Base-by-base conservation (phyloP, 2,888 invertebrate genomes). In the Esperia sulphurella region DNA sequence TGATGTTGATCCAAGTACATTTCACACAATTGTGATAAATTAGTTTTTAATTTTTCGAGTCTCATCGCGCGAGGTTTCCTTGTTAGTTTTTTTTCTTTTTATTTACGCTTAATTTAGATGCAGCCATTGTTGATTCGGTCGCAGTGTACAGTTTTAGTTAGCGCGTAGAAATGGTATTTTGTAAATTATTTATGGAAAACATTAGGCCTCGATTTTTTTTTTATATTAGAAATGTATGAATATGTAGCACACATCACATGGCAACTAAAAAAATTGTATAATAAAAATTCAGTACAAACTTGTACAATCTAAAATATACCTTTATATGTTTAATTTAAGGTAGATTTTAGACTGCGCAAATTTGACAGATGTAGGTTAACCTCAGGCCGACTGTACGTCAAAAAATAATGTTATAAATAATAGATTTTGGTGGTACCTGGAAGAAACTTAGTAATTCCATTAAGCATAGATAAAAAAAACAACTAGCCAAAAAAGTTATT, bases 181-280 rank as follows among this genome's bases (percentile, higher is more conserved):
- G 61, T 61, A 60, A 59, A 61, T 60, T 56, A 55, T 55, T 57
- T 59, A 51, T 47, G 46, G 51, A 45, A 46, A 57, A 58, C 47
- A 56, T 54, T 58, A 57, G 61, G 59, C 61, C 58, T 57, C 54
- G 53, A 43, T 48, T 54, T 54, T 55, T 57, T 53, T 31, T 31
- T 9, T 31, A 31, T 51, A 53, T 38, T 14, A 46, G 42, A 49
- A 41, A 54, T 61, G 58, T 58, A 52, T 61, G 59, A 61, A 61
- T 64, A 59, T 59, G 52, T 54, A 54, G 59, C 60, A 57, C 59
- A 52, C 63, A 63, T 63, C 61, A 63, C 59, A 61, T 55, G 53
- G 59, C 54, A 57, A 58, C 50, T 49, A 42, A 35, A 41, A 13
- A 50, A 42, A 41, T 37, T 48, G 37, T 37, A 47, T 38, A 38